phyloP scores from a whole-genome alignment of 2,888 invertebrate species.

The Sycophila texana region DNA sequence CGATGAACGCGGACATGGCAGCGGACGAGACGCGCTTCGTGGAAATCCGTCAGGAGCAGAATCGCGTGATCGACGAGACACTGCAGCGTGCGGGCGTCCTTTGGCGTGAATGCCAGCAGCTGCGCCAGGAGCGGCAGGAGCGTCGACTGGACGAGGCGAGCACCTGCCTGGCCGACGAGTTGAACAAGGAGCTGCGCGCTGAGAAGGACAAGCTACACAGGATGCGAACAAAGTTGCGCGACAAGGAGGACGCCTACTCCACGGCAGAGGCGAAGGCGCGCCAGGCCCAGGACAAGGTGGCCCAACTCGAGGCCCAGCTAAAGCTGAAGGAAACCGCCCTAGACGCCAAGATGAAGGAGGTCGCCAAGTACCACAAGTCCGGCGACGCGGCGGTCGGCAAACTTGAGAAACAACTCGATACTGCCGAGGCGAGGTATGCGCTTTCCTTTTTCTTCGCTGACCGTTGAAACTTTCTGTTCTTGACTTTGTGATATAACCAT shows the following conservation, averaged over 20 bases:
- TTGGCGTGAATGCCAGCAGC: constrained; percentile 36
- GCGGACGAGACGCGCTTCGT: neutral
- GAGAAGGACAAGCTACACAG: constrained; percentile 63
- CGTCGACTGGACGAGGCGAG: neutral
- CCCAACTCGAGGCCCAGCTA: constrained; percentile 62
- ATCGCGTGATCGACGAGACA: constrained; percentile 1
- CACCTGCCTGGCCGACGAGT: neutral
- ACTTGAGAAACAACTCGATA: constrained; percentile 68
- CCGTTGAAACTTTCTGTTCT: constrained; percentile 2
- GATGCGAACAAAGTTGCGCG: constrained; percentile 60
- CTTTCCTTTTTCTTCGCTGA: constrained; percentile 14
- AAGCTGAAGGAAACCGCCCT: constrained; percentile 64
- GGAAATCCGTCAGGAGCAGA: neutral
- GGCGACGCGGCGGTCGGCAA: constrained; percentile 62
- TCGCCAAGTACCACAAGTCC: constrained; percentile 63
- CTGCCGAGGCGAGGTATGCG: constrained; percentile 65
- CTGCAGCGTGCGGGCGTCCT: neutral
- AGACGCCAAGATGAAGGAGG: constrained; percentile 62
- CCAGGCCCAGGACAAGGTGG: constrained; percentile 60
- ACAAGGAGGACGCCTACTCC: constrained; percentile 60
- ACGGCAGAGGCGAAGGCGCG: constrained; percentile 61
- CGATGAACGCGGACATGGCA: neutral
- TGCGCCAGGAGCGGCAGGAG: neutral
- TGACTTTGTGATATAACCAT: neutral
- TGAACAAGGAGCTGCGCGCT: constrained; percentile 57